Evolutionary conservation across 1,140 invertebrate species (phyloP).

Genomic region (Parasteatoda tepidariorum): DNA sequence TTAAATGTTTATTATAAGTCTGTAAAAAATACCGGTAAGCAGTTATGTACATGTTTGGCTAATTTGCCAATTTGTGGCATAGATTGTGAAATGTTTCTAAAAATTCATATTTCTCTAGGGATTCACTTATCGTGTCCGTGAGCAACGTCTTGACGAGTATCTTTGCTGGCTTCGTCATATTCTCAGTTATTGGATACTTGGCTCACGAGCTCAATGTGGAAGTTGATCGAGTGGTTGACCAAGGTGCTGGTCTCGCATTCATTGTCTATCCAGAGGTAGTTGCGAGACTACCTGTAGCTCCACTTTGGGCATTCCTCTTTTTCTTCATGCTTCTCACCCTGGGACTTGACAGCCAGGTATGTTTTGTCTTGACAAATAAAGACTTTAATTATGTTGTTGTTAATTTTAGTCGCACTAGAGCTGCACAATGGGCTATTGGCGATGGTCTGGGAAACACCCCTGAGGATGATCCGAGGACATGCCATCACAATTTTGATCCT

Average conservation of each 20-base stretch:
- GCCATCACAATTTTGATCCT: too few relatives aligned
- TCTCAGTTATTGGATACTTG: conserved; percentile 82
- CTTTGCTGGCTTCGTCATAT: conserved; percentile 82
- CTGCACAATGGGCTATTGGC: too few relatives aligned
- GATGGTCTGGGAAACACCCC: too few relatives aligned
- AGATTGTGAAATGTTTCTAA: too few relatives aligned
- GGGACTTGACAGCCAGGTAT: conserved; percentile 80
- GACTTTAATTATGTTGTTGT: too few relatives aligned
- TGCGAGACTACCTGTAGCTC: conserved; percentile 80
- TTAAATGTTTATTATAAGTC: too few relatives aligned
- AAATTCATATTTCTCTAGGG: too few relatives aligned
- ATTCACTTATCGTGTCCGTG: conserved; percentile 80
- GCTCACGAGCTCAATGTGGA: conserved; percentile 79
- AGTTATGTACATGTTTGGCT: too few relatives aligned
- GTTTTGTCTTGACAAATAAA: not conserved
- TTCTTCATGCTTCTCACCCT: conserved; percentile 85
- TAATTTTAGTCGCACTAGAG: too few relatives aligned
- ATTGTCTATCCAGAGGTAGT: conserved; percentile 90
- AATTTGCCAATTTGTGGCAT: too few relatives aligned
- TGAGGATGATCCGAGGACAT: too few relatives aligned
- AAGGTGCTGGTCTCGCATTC: conserved; percentile 84
- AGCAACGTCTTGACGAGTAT: conserved; percentile 83
- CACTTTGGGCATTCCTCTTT: conserved; percentile 86
- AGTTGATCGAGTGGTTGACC: conserved; percentile 79
- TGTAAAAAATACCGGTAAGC: too few relatives aligned